phyloP scores from a whole-genome alignment of 2,113 vertebrate genomes.

The Bambusicola thoracicus region DNA sequence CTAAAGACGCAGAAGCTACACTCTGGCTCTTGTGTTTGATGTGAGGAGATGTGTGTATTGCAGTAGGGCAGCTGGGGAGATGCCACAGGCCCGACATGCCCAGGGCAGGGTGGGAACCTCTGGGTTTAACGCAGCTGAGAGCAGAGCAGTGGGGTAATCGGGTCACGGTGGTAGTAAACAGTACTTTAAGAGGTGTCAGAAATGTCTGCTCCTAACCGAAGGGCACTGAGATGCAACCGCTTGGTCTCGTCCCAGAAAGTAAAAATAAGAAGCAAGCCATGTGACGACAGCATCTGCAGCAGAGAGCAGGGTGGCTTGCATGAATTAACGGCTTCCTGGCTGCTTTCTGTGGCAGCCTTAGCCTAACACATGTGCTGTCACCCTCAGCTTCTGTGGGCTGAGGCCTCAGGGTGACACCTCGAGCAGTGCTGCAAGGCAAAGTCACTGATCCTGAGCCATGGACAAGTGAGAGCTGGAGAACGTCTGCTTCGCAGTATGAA shows the following conservation, averaged over 20 bases:
- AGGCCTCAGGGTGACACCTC: background rate
- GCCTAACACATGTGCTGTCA: constrained; percentile 35
- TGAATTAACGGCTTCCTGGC: constrained; percentile 33
- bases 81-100: background rate
- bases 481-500: background rate
- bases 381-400: background rate
- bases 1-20: background rate
- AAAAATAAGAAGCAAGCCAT: constrained; percentile 22
- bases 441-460: background rate
- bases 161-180: background rate
- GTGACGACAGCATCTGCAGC: constrained; percentile 40
- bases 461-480: background rate
- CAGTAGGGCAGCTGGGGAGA: background rate
- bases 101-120: background rate
- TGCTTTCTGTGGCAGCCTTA: background rate
- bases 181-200: background rate
- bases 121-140: background rate
- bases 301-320: constrained; percentile 1
- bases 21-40: background rate
- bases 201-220: background rate
- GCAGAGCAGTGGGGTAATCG: background rate
- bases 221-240: background rate
- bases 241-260: constrained; percentile 16
- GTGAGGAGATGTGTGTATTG: background rate
- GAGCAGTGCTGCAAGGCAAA: background rate